phyloP scores from a whole-genome alignment of 2,113 vertebrate genomes.

The Sebastes fasciatus region DNA sequence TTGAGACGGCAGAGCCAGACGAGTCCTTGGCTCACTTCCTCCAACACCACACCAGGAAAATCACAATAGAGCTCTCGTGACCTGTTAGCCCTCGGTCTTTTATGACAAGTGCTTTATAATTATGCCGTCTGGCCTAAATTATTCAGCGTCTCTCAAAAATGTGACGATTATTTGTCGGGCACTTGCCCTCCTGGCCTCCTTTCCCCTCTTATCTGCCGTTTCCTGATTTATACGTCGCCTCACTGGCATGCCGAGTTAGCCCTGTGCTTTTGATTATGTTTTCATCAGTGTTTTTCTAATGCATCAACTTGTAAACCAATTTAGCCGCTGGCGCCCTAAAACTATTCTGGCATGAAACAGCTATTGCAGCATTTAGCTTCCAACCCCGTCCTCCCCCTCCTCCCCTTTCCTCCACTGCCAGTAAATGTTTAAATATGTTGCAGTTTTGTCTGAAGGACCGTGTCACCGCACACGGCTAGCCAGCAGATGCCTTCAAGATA shows the following conservation, averaged over 20 bases:
- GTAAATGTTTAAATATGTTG: constrained; percentile 84
- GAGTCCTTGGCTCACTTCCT: constrained; percentile 53
- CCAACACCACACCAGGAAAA: constrained; percentile 45
- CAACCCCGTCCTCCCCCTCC: constrained; percentile 21
- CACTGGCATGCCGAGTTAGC: constrained; percentile 55
- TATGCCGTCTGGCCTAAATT: constrained; percentile 66
- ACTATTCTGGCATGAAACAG: constrained; percentile 81
- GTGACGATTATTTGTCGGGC: constrained; percentile 62
- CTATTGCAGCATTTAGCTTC: constrained; percentile 74
- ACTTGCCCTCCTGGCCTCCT: constrained; percentile 33
- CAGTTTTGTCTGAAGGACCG: constrained; percentile 75
- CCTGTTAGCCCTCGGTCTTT: constrained; percentile 45
- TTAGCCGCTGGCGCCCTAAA: constrained; percentile 82
- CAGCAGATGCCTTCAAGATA: constrained; percentile 79
- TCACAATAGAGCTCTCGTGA: constrained; percentile 53
- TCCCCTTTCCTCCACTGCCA: constrained; percentile 56
- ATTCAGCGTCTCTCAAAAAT: constrained; percentile 58
- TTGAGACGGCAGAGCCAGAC: constrained; percentile 49
- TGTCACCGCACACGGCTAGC: constrained; percentile 67
- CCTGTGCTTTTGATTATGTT: constrained; percentile 79
- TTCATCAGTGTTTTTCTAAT: constrained; percentile 80
- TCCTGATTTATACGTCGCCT: constrained; percentile 67
- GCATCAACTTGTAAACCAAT: constrained; percentile 83
- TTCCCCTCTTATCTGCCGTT: constrained; percentile 56
- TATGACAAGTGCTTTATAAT: constrained; percentile 65